Percentiles rank a stretch among this genome's conserved stretches.
These are phyloP conservation scores for Bufo bufo DNA, from an alignment of 2,113 vertebrate genomes.

Conservation along the genomic window DNA sequence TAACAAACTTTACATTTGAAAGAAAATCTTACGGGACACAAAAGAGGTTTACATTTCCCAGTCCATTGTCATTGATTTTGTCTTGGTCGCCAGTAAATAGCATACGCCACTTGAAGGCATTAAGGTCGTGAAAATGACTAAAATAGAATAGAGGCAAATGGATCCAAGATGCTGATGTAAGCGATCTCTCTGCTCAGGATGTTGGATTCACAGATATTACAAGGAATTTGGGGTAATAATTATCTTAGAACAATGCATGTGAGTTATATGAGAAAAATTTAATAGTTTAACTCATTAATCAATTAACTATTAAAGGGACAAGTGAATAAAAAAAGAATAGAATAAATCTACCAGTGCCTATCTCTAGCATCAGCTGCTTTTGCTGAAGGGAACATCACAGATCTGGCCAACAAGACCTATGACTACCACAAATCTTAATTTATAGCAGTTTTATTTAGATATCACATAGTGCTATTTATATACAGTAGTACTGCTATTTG, in stretches of 20 bases:
- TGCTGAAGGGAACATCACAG: too few species aligned
- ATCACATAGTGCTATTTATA: too few species aligned
- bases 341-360: neutral
- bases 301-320: neutral
- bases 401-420: too few species aligned
- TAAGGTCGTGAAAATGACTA: constrained; percentile 68
- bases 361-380: too few species aligned
- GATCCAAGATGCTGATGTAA: neutral
- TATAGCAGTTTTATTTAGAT: too few species aligned
- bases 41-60: constrained; percentile 80
- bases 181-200: neutral
- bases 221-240: neutral
- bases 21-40: constrained; percentile 77
- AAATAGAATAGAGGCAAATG: constrained; percentile 57
- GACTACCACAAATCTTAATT: too few species aligned
- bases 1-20: constrained; percentile 81
- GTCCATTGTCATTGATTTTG: constrained; percentile 84
- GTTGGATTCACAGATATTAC: neutral
- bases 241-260: neutral
- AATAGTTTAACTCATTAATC: neutral
- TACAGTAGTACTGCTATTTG: too few species aligned
- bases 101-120: constrained; percentile 68
- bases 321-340: neutral
- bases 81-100: constrained; percentile 72
- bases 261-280: neutral